phyloP scores from a whole-genome alignment of 2,888 invertebrate species.

The Parnassius orleans region DNA sequence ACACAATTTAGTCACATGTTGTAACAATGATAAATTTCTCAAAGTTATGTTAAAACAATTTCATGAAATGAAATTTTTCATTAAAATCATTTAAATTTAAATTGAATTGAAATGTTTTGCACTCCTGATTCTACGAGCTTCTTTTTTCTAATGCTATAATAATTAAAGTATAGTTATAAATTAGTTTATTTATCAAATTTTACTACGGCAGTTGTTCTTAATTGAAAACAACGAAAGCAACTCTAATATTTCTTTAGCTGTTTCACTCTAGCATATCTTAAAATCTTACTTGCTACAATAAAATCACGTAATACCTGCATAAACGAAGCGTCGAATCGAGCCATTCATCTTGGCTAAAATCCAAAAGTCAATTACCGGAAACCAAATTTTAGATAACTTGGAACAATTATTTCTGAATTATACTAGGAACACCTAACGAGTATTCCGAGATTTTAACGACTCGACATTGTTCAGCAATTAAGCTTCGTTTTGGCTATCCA shows the following conservation, averaged over 20 bases:
- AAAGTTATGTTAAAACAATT: too few species aligned
- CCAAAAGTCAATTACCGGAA: conserved; percentile 73
- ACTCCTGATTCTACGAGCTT: too few species aligned
- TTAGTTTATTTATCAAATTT: too few species aligned
- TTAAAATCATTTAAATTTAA: too few species aligned
- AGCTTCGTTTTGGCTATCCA: conserved; percentile 40
- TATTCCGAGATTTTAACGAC: conserved; percentile 59
- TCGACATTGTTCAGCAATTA: conserved; percentile 58
- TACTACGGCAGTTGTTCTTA: too few species aligned
- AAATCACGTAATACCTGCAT: conserved; percentile 20
- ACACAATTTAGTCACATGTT: too few species aligned
- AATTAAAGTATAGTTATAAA: too few species aligned
- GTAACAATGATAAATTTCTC: too few species aligned
- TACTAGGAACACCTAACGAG: conserved; percentile 65
- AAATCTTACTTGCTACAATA: conserved; percentile 1
- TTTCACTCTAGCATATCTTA: conserved; percentile 1
- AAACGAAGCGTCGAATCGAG: conserved; percentile 18
- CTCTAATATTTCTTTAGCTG: neutral
- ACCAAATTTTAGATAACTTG: conserved; percentile 51
- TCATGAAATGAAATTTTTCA: too few species aligned
- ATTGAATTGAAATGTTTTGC: too few species aligned
- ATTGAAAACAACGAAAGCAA: too few species aligned
- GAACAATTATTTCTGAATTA: conserved; percentile 71
- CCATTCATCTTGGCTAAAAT: conserved; percentile 57
- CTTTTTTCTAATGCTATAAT: too few species aligned